phyloP scores from a whole-genome alignment of 2,113 vertebrate species.

The Nematolebias whitei region DNA sequence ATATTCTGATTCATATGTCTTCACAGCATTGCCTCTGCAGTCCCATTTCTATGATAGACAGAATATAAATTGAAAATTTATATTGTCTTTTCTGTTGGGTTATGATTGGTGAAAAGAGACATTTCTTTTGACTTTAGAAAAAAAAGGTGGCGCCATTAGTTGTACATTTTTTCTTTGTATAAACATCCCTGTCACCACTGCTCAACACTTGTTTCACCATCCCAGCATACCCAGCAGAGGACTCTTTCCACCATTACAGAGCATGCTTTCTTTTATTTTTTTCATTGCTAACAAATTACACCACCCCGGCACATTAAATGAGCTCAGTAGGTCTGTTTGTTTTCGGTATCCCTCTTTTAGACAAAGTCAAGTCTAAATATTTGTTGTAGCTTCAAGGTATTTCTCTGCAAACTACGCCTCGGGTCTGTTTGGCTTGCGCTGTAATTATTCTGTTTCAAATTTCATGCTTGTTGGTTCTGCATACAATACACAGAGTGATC shows the following conservation, averaged over 20 bases:
- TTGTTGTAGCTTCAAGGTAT: slow-evolving; percentile 53
- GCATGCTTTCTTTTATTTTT: slow-evolving; percentile 58
- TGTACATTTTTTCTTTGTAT: slow-evolving; percentile 14
- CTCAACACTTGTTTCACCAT: slow-evolving; percentile 13
- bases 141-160: slow-evolving; percentile 34
- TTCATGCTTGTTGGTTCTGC: slow-evolving; percentile 68
- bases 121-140: slow-evolving; percentile 44
- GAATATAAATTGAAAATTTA: slow-evolving; percentile 81
- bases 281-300: slow-evolving; percentile 56
- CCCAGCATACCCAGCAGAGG: slow-evolving; percentile 49
- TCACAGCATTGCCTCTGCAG: slow-evolving; percentile 45
- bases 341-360: slow-evolving; percentile 34
- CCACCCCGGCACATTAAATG: slow-evolving; percentile 55
- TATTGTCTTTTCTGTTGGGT: slow-evolving; percentile 69
- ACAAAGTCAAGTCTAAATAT: slow-evolving; percentile 60
- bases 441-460: slow-evolving; percentile 67
- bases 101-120: slow-evolving; percentile 59
- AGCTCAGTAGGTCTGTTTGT: slow-evolving; percentile 60
- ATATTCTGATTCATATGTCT: slow-evolving; percentile 55
- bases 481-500: slow-evolving; percentile 53
- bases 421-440: slow-evolving; percentile 57
- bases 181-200: slow-evolving; percentile 26
- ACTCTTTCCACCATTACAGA: slow-evolving; percentile 60
- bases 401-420: slow-evolving; percentile 50
- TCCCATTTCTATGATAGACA: slow-evolving; percentile 68